phyloP scores from a whole-genome alignment of 2,113 vertebrate species.

The Malurus cyaneus region DNA sequence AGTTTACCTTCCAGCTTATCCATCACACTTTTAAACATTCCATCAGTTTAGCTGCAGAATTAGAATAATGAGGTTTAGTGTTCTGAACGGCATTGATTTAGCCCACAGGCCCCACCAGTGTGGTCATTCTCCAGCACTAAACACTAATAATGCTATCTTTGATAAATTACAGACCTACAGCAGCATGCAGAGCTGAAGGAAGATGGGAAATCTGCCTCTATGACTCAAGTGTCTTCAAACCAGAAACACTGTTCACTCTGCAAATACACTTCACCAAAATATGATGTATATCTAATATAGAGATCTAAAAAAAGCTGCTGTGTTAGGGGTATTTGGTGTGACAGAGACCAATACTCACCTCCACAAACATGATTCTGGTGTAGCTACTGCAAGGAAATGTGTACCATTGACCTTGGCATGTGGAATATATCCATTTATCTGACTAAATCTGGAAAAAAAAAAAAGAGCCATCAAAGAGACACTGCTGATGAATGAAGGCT shows the following conservation, averaged over 20 bases:
- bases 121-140: neutral
- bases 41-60: neutral
- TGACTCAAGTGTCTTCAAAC: neutral
- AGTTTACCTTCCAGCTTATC: neutral
- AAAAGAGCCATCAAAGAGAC: conserved; percentile 2
- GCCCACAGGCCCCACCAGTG: neutral
- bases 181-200: neutral
- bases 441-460: neutral
- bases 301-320: neutral
- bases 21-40: neutral
- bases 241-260: neutral
- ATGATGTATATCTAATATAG: neutral
- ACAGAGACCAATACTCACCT: neutral
- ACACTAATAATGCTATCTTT: neutral
- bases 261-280: neutral
- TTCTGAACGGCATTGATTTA: neutral
- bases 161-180: neutral
- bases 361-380: neutral
- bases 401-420: neutral
- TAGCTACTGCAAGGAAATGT: neutral
- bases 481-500: conserved; percentile 22
- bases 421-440: neutral
- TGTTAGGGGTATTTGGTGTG: neutral
- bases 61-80: neutral
- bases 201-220: neutral